Evolutionary conservation across 2,113 vertebrate genomes (phyloP).

Genomic region (Sinocyclocheilus maitianheensis): DNA sequence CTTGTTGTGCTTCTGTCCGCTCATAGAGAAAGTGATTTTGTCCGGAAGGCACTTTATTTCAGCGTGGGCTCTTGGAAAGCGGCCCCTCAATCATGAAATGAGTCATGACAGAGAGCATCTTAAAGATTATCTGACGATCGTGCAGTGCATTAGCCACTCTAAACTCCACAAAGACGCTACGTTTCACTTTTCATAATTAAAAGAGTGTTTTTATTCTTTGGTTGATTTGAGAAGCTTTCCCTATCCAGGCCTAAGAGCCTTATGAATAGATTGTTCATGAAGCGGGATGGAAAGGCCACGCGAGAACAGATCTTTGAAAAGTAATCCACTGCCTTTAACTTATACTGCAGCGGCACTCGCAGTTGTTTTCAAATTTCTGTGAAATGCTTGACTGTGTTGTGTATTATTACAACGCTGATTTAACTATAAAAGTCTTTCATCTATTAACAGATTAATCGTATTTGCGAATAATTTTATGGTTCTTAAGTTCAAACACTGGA

Average conservation of each 20-base stretch:
- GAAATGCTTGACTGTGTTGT: neutral
- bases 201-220: conserved; percentile 33
- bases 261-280: neutral
- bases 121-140: conserved; percentile 35
- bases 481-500: neutral
- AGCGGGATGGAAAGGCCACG: neutral
- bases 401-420: neutral
- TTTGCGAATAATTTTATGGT: neutral
- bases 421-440: too few relatives aligned
- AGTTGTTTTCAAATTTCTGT: neutral
- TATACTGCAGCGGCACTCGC: neutral
- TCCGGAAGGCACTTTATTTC: neutral
- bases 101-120: conserved; percentile 16
- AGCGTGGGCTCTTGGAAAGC: conserved; percentile 20
- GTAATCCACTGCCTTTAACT: conserved; percentile 8
- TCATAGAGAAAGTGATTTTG: neutral
- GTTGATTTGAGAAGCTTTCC: conserved; percentile 30
- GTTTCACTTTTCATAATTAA: conserved; percentile 54
- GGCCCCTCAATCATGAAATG: conserved; percentile 48
- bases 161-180: conserved; percentile 26
- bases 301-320: conserved; percentile 18
- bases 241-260: neutral
- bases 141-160: conserved; percentile 11
- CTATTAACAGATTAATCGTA: neutral
- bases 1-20: neutral